Evolutionary conservation across 2,113 vertebrate genomes (phyloP).

Genomic region (Calidris pugnax): DNA sequence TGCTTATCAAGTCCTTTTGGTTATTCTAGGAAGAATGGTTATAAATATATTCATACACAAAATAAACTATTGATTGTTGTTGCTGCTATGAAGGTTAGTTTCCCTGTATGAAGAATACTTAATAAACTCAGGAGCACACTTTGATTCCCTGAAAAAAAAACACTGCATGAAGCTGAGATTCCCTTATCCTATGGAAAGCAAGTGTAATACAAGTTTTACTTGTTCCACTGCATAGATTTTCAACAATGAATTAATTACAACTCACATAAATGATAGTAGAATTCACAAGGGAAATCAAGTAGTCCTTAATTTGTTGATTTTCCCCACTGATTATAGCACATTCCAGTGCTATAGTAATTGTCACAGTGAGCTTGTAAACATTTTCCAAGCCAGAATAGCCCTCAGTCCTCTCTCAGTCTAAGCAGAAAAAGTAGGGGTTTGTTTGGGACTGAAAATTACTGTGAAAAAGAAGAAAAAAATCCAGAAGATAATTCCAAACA

Average conservation of each 20-base stretch:
- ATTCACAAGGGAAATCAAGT: slow-evolving; percentile 70
- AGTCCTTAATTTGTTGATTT: slow-evolving; percentile 65
- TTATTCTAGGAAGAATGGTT: neutral
- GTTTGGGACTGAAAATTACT: slow-evolving; percentile 54
- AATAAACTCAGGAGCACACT: neutral
- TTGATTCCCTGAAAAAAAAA: slow-evolving; percentile 6
- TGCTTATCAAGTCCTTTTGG: neutral
- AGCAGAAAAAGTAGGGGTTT: slow-evolving; percentile 48
- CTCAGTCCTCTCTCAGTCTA: slow-evolving; percentile 35
- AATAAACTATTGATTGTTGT: slow-evolving; percentile 18
- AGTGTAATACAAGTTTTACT: slow-evolving; percentile 1
- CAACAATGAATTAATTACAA: slow-evolving; percentile 69
- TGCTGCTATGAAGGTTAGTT: neutral
- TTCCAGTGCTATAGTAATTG: slow-evolving; percentile 47
- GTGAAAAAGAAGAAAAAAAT: slow-evolving; percentile 31
- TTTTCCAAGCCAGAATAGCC: slow-evolving; percentile 59
- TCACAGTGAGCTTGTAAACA: neutral
- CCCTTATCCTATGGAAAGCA: neutral
- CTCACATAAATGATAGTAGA: slow-evolving; percentile 69
- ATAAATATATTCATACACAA: neutral
- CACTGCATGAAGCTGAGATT: neutral
- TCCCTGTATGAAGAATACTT: neutral
- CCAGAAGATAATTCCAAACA: slow-evolving; percentile 12
- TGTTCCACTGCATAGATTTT: slow-evolving; percentile 37
- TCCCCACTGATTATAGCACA: slow-evolving; percentile 48